These are phyloP conservation scores for Dunckerocampus dactyliophorus DNA, from an alignment of 2,113 vertebrate species.

Conservation along the genomic window DNA sequence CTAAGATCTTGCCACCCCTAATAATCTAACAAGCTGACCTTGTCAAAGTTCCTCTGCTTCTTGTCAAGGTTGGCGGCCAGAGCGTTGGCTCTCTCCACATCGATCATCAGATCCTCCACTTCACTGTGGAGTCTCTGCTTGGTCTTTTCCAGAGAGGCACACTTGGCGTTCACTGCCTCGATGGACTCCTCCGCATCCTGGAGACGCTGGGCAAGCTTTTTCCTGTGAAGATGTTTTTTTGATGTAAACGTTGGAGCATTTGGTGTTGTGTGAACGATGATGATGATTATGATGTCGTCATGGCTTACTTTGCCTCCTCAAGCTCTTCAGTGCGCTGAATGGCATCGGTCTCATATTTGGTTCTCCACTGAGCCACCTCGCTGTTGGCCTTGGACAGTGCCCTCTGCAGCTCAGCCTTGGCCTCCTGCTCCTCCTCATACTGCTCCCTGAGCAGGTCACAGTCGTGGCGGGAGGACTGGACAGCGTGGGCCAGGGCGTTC, in stretches of 20 bases:
- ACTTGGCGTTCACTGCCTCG: constrained; percentile 69
- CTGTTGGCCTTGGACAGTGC: constrained; percentile 69
- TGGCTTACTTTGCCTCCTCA: constrained; percentile 71
- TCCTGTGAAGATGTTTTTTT: constrained; percentile 37
- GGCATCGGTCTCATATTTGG: constrained; percentile 72
- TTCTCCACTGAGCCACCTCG: constrained; percentile 75
- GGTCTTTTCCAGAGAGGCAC: constrained; percentile 69
- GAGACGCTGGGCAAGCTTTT: constrained; percentile 71
- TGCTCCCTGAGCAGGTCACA: constrained; percentile 77
- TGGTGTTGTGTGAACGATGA: background rate
- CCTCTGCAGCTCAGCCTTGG: constrained; percentile 72
- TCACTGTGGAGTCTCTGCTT: constrained; percentile 65
- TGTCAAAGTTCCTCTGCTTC: constrained; percentile 75
- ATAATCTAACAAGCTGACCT: constrained; percentile 37
- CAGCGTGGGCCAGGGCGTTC: constrained; percentile 78
- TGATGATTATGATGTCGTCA: background rate
- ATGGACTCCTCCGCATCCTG: constrained; percentile 70
- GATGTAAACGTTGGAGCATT: background rate
- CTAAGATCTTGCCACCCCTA: too few species aligned
- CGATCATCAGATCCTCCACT: constrained; percentile 71
- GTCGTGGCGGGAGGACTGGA: constrained; percentile 72
- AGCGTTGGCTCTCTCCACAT: constrained; percentile 71
- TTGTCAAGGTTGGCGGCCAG: constrained; percentile 69
- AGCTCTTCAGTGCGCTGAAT: constrained; percentile 76
- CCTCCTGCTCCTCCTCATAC: constrained; percentile 79